phyloP scores from a whole-genome alignment of 2,888 invertebrate species.

The Morinoia aosen region DNA sequence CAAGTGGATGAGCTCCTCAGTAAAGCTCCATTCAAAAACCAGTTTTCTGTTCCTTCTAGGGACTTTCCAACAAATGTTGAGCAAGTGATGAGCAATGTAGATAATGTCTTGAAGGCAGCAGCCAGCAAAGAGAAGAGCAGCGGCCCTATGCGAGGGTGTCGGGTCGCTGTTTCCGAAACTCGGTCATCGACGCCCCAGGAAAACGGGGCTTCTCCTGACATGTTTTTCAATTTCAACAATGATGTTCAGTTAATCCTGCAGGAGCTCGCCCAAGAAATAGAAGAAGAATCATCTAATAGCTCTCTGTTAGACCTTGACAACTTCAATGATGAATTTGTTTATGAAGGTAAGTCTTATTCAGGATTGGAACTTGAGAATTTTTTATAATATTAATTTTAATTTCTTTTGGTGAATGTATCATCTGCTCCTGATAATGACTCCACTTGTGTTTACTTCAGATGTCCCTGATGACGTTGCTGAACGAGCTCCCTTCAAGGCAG shows the following conservation, averaged over 20 bases:
- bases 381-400: neutral
- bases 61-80: neutral
- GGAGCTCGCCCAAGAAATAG: neutral
- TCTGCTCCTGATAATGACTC: neutral
- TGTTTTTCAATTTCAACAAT: neutral
- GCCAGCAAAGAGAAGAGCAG: neutral
- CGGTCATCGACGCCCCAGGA: neutral
- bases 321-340: neutral
- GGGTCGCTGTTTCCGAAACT: neutral
- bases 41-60: neutral
- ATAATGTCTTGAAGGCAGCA: neutral
- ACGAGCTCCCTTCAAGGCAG: neutral
- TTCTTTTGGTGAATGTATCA: neutral
- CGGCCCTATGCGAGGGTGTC: neutral
- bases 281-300: neutral
- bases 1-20: neutral
- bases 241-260: slow-evolving; percentile 6
- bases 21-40: neutral
- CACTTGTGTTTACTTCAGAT: neutral
- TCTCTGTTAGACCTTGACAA: neutral
- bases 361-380: neutral
- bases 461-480: neutral
- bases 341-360: neutral
- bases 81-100: neutral
- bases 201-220: neutral